Conservation (phyloP, 2,113 vertebrate genomes). For the Hippocampus comes region DNA sequence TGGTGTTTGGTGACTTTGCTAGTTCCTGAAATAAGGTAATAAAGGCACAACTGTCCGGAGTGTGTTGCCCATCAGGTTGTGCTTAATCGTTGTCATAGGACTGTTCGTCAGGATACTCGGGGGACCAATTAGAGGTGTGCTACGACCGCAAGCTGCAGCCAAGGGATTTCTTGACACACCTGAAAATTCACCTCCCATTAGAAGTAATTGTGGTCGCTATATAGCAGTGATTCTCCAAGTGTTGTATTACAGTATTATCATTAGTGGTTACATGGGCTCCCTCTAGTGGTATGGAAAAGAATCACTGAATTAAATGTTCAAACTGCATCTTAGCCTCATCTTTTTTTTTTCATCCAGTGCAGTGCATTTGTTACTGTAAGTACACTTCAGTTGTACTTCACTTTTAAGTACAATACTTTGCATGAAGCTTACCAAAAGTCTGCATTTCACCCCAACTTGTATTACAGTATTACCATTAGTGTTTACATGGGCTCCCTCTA, state of each 20-base stretch:
- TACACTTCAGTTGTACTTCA: neutral
- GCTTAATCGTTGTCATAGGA: neutral
- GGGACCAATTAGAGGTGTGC: neutral
- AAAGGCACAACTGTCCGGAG: constrained; percentile 22
- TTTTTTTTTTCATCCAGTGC: too few species aligned
- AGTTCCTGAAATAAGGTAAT: constrained; percentile 16
- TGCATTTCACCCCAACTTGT: neutral
- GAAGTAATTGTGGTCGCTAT: neutral
- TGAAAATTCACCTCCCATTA: neutral
- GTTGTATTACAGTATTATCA: neutral
- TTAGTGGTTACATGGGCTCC: neutral
- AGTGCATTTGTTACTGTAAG: too few species aligned
- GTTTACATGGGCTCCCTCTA: neutral
- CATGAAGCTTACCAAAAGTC: too few species aligned
- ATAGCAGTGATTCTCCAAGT: neutral
- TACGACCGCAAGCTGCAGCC: neutral
- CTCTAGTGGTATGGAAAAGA: neutral
- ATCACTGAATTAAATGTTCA: neutral
- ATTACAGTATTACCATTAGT: neutral
- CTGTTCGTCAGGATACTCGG: neutral
- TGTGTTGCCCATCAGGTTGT: neutral
- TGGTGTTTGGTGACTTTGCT: constrained; percentile 39
- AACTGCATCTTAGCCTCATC: too few species aligned
- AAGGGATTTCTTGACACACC: neutral
- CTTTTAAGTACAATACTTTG: neutral